Percentiles rank a stretch among this genome's conserved stretches.
These are phyloP conservation scores for Colaptes auratus DNA, from an alignment of 2,113 vertebrate species.

Conservation along the genomic window DNA sequence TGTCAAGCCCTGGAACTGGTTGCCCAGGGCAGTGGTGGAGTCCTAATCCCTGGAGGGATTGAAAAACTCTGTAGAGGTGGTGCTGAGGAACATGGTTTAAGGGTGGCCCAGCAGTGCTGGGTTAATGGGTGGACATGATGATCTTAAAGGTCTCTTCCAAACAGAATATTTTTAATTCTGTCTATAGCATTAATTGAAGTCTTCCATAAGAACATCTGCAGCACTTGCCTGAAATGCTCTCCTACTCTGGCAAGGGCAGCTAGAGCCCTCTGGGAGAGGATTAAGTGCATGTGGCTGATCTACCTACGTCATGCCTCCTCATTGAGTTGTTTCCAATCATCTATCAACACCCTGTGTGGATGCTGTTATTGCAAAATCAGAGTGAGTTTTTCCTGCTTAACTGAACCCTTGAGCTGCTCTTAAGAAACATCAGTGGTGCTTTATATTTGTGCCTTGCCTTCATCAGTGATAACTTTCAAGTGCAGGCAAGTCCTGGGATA, in stretches of 20 bases:
- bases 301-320: background rate
- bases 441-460: background rate
- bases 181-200: background rate
- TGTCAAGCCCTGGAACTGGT: too few relatives aligned
- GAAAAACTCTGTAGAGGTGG: too few relatives aligned
- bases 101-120: too few relatives aligned
- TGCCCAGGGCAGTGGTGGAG: too few relatives aligned
- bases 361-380: background rate
- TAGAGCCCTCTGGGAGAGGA: background rate
- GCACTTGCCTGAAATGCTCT: background rate
- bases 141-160: too few relatives aligned
- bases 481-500: conserved; percentile 5
- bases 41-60: too few relatives aligned
- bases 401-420: background rate
- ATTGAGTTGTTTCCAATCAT: background rate
- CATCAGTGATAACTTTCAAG: conserved; percentile 34
- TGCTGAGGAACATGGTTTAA: too few relatives aligned
- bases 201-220: background rate
- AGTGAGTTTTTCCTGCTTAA: background rate
- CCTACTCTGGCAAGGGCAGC: background rate
- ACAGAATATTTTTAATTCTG: too few relatives aligned
- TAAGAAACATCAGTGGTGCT: background rate
- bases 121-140: too few relatives aligned
- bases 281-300: background rate
- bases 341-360: background rate